Base-by-base conservation (phyloP, 92 coral and sea anemone species). In the Paramuricea clavata region DNA sequence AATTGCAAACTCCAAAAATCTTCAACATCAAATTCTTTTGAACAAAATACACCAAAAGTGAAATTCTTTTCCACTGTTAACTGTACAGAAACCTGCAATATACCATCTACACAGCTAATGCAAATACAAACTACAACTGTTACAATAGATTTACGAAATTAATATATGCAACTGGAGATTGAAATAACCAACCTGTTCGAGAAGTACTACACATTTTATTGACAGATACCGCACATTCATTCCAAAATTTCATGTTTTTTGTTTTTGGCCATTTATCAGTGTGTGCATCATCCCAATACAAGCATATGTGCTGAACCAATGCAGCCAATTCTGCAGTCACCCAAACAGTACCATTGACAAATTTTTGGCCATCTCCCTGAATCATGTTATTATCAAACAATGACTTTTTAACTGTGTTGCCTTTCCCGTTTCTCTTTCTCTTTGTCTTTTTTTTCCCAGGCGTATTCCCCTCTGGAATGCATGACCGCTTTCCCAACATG, bases 221-320 rank as follows among this genome's bases (percentile, higher is more conserved):
- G 25, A 88, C 59, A 16, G 91, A 82, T 5, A 12, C 27, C 12
- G 91, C 88, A 74, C 91, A 88, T 13, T 30, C 44, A 22, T 68
- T 71, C 87, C 88, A 83, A 35, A 83, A 88, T 19, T 32, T 9
- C 23, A 2, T 28, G 34, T 88, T 62, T 57, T 83, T 88, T 1
- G 83, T 75, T 43, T 32, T 62, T 15, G 92, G 86, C 89, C 86
- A 77, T 72, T 78, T 78, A 35, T 89, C 67, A 39, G 86, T 76
- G 86, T 89, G 77, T 16, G 92, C 81, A 33, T 71, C 92, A 19
- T 78, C 85, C 78, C 89, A 76, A 36, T 85, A 84, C 15, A 89
- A 59, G 81, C 85, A 78, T 0, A 89, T 72, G 42, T 89, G 85
- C 43, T 89, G 90, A 27, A 84, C 92, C 41, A 76, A 47, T 22